These are phyloP conservation scores for Siniperca obscura DNA, from an alignment of 2,797 vertebrate species.

Conservation along the genomic window DNA sequence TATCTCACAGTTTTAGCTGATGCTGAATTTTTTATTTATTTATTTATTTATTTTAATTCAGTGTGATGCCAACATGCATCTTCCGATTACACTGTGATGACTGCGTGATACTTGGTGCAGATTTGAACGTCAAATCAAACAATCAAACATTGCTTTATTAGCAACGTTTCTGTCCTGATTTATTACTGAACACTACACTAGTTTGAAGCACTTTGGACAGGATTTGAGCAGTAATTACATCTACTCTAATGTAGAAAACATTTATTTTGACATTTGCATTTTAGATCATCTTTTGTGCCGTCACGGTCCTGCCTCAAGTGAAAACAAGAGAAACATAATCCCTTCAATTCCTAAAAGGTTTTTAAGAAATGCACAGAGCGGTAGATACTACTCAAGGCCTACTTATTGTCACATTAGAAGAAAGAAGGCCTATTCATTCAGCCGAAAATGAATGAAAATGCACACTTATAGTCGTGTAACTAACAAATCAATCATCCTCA, in stretches of 20 bases:
- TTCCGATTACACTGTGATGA: not conserved
- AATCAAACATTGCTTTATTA: not conserved
- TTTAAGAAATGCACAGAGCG: not conserved
- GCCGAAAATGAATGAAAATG: not conserved
- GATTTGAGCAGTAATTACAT: not conserved
- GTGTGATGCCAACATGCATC: not conserved
- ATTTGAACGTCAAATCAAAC: not conserved
- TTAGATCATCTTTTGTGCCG: not conserved
- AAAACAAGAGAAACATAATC: not conserved
- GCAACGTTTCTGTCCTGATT: not conserved
- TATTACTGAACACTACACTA: not conserved
- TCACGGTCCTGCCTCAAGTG: not conserved
- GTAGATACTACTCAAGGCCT: not conserved
- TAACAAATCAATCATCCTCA: not conserved
- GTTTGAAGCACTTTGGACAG: not conserved
- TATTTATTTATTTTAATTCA: not conserved
- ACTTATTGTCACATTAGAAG: not conserved
- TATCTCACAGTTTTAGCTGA: too few species aligned
- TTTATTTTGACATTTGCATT: not conserved
- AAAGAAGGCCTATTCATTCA: not conserved
- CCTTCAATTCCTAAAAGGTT: not conserved
- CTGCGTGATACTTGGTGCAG: rapidly evolving
- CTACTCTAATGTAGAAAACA: conserved; percentile 1
- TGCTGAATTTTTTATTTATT: not conserved
- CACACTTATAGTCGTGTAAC: not conserved